Evolutionary conservation across 2,797 vertebrate species (phyloP).

Genomic region (Sarcophilus harrisii): DNA sequence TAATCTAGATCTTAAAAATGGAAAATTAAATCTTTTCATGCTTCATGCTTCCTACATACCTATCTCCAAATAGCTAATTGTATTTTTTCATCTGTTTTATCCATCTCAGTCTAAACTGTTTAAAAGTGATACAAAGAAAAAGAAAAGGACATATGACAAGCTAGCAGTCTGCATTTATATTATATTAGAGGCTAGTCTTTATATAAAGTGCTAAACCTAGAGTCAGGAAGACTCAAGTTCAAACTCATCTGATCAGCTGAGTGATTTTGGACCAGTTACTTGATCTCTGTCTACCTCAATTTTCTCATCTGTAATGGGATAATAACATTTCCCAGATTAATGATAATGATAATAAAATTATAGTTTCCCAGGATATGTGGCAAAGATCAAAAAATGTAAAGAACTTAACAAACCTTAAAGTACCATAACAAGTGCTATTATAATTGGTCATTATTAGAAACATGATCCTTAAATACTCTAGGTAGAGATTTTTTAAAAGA

Average conservation of each 20-base stretch:
- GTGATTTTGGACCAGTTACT: background rate
- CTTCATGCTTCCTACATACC: background rate
- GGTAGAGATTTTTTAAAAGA: background rate
- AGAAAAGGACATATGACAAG: background rate
- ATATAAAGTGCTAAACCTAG: background rate
- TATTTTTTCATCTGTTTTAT: background rate
- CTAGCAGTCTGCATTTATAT: background rate
- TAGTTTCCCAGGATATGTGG: background rate
- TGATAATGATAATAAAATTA: too few species aligned
- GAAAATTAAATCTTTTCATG: slow-evolving; percentile 32
- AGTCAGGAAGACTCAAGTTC: background rate
- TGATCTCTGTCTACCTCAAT: background rate
- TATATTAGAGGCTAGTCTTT: too few species aligned
- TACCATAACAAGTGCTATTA: background rate
- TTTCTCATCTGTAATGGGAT: background rate
- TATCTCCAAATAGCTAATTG: background rate
- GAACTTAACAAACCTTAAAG: background rate
- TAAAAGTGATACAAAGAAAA: background rate
- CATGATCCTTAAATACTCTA: background rate
- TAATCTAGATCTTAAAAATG: slow-evolving; percentile 19
- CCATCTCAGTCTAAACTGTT: background rate
- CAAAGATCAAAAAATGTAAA: background rate
- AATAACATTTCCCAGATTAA: background rate
- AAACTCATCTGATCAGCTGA: background rate
- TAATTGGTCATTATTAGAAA: background rate